Base-by-base conservation (phyloP, 2,797 vertebrate genomes). In the Cyclopterus lumpus region DNA sequence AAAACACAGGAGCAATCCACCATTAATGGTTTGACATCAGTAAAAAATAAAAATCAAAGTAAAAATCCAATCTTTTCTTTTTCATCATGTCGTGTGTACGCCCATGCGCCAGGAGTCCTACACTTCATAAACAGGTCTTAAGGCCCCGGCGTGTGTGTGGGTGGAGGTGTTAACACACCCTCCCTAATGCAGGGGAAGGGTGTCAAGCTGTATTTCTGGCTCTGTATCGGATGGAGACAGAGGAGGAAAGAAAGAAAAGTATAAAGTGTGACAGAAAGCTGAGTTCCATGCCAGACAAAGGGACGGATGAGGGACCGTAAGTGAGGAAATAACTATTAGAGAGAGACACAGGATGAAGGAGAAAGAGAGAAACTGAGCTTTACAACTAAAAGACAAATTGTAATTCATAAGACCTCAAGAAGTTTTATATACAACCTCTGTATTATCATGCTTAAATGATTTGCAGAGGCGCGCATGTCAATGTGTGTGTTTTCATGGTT, bases 341-440 rank as follows among this genome's bases (percentile, higher is more conserved):
- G 62, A 0, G 64, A 54, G 26, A 28, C 65, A 74, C 18, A 24
- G 73, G 26, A 6, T 1, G 4, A 54, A n/a, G 15, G 62, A 0
- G 64, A 54, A n/a, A n/a, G 65, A 74, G 18, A 24, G 73, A 91
- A 86, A 87, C 67, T 53, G 22, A 88, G 80, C 78, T 71, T 84
- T 77, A 75, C 67, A 49, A 90, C 75, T 79, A 81, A 84, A 85
- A 90, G 91, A 90, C 85, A 86, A 88, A 88, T 84, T 85, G 89
- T 90, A 88, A 87, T 91, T 92, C 92, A 94, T 92, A 90, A 90
- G 90, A 89, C 82, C 92, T 91, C 86, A 20, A 70, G 91, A 91
- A 87, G 51, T 75, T 80, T 86, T 88, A 89, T 88, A 85, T 88
- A 83, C 82, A 89, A 88, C 90, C 89, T 77, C 62, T 61, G 67